Base-by-base conservation (phyloP, 2,113 vertebrate genomes). In the Seriola quinqueradiata region DNA sequence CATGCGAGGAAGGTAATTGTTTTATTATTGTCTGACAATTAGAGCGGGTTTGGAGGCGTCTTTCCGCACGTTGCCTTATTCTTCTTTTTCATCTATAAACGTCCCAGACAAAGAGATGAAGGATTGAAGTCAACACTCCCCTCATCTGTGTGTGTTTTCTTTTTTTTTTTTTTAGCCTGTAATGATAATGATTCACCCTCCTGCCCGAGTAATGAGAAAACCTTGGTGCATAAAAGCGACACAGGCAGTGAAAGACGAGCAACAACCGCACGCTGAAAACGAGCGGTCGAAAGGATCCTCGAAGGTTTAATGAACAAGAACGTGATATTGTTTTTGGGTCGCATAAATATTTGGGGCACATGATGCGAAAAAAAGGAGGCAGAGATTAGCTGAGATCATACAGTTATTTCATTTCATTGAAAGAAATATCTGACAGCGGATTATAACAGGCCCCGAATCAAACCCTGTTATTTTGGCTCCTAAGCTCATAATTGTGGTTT, bases 401-500 rank as follows among this genome's bases (percentile, higher is more conserved):
- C 82, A 81, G 69, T 89, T 90, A 89, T 93, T 93, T 93, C 66
- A 82, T 92, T 88, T 92, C 91, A 92, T 58, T 91, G 90, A 92
- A 89, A 92, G 85, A 89, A 90, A 91, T 89, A 89, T 89, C 80
- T 89, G 83, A 91, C 91, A 89, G 86, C 77, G 89, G 90, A 90
- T 89, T 87, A 89, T n/a, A 77, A 86, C 87, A 79, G 61, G 60
- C 78, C 73, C 77, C 61, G 65, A 90, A 86, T 85, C 81, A 82
- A 85, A 88, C 70, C 78, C 85, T 81, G 85, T 87, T 79, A 86
- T 93, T 92, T 88, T 92, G 85, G 87, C 84, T 84, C 84, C 83
- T 92, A 85, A 91, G 88, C 92, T 91, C 86, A 90, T 93, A 91
- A 91, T 90, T 93, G 90, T 89, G 93, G 89, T 90, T 92, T 89